Conservation (phyloP, 2,888 invertebrate genomes). For the Neoaliturus tenellus region DNA sequence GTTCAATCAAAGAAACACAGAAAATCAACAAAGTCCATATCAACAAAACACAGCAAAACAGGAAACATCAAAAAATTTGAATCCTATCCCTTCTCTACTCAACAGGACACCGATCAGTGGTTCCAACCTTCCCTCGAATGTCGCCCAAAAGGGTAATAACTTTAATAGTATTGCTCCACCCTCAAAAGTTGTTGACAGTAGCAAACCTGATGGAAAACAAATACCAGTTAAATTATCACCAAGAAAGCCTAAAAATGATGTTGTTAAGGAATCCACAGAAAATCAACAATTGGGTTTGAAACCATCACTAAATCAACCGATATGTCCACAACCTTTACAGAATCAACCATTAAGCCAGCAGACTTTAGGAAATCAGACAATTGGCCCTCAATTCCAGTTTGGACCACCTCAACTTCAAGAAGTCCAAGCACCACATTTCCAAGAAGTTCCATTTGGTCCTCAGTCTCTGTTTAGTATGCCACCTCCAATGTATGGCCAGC, state of each 20-base stretch:
- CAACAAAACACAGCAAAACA: background rate
- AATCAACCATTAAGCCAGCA: background rate
- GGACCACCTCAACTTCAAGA: background rate
- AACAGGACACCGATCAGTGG: background rate
- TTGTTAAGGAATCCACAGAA: background rate
- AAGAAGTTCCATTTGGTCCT: slow-evolving; percentile 24
- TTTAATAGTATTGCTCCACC: background rate
- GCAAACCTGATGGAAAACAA: background rate
- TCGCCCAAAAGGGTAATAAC: background rate
- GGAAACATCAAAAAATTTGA: background rate
- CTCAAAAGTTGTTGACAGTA: background rate
- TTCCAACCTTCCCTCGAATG: background rate
- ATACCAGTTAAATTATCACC: background rate
- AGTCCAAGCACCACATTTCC: background rate
- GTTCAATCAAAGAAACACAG: background rate
- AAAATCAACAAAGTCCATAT: background rate
- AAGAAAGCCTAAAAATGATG: background rate
- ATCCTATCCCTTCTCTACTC: background rate
- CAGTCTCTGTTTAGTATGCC: background rate
- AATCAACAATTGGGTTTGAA: background rate
- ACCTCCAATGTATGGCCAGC: background rate
- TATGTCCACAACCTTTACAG: background rate
- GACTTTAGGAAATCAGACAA: background rate
- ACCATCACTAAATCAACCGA: background rate
- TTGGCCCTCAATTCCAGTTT: background rate